Percentiles rank a stretch among this genome's conserved stretches.
These are phyloP conservation scores for Daktulosphaira vitifoliae DNA, from an alignment of 1,140 invertebrate species.

Conservation along the genomic window DNA sequence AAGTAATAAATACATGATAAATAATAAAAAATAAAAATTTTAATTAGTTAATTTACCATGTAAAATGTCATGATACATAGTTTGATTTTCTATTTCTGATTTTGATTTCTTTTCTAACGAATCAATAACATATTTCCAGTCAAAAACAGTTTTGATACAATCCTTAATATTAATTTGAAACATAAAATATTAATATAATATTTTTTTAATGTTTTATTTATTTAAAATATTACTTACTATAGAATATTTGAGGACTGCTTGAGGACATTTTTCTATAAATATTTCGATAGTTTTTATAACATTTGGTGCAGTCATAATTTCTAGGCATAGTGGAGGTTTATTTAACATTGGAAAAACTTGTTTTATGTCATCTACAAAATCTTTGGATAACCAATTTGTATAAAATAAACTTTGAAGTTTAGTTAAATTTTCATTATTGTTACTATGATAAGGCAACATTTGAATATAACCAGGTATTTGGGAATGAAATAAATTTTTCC, in stretches of 20 bases:
- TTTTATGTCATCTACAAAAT: conserved; percentile 24
- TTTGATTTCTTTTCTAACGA: conserved; percentile 28
- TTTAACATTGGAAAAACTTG: conserved; percentile 18
- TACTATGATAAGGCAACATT: conserved; percentile 18
- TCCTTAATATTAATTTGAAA: not conserved
- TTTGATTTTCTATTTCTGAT: conserved; percentile 15
- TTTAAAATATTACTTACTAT: conserved; percentile 45
- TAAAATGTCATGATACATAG: conserved; percentile 15
- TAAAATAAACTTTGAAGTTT: conserved; percentile 27
- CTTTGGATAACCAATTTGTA: conserved; percentile 20
- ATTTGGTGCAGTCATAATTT: conserved; percentile 13
- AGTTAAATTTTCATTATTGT: conserved; percentile 16
- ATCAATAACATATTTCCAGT: conserved; percentile 18
- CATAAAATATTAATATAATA: no score
- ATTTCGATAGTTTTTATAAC: conserved; percentile 38
- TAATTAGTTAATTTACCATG: conserved; percentile 1
- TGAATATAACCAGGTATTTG: conserved; percentile 29
- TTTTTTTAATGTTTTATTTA: no score
- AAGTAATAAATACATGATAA: not conserved
- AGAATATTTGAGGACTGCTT: conserved; percentile 49
- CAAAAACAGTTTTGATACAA: conserved; percentile 22
- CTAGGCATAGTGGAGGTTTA: conserved; percentile 7
- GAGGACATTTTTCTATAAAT: conserved; percentile 49
- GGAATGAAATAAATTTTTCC: conserved; percentile 23
- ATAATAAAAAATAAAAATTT: not conserved